These are phyloP conservation scores for Poeciliopsis turrubarensis DNA, from an alignment of 2,113 vertebrate genomes.

Conservation along the genomic window DNA sequence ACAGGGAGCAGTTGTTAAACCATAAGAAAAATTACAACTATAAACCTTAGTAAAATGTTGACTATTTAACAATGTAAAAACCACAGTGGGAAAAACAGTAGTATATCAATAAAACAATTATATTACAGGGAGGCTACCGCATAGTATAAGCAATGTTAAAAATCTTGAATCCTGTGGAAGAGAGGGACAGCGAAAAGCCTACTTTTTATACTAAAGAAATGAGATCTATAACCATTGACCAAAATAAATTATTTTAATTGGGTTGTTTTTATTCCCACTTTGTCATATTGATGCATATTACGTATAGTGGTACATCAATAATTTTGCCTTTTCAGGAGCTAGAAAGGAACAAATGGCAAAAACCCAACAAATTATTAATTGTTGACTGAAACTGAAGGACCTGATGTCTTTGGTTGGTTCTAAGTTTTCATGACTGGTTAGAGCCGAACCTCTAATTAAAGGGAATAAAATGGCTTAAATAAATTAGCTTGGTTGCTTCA, in stretches of 20 bases:
- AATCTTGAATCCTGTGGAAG: not conserved
- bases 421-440: too few relatives aligned
- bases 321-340: not conserved
- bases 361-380: not conserved
- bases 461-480: not conserved
- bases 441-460: not conserved
- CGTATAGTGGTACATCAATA: not conserved
- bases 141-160: not conserved
- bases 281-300: too few relatives aligned
- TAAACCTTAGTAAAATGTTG: not conserved
- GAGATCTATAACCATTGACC: not conserved
- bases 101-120: not conserved
- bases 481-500: too few relatives aligned
- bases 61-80: not conserved
- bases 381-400: too few relatives aligned
- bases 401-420: too few relatives aligned
- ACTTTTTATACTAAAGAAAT: not conserved
- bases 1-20: not conserved
- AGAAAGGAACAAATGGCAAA: not conserved
- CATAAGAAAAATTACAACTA: not conserved
- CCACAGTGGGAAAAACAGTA: not conserved
- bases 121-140: not conserved
- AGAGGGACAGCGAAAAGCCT: not conserved
- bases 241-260: not conserved
- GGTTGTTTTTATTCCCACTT: too few relatives aligned